These are phyloP conservation scores for Thysanoteuthis rhombus DNA, from an alignment of 2,888 invertebrate genomes.

Conservation along the genomic window DNA sequence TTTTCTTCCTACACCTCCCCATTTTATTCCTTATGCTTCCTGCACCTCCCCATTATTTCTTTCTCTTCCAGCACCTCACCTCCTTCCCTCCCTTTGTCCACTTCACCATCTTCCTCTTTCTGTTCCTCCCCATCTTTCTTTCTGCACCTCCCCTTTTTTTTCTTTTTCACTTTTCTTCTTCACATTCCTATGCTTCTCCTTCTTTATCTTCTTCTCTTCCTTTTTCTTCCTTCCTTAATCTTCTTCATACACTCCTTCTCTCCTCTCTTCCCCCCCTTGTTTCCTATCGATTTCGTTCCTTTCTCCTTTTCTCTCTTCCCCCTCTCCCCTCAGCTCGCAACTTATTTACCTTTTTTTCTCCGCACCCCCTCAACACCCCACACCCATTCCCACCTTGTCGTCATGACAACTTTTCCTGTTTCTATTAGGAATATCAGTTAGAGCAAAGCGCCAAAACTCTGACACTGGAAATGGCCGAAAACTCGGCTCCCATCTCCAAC, in stretches of 20 bases:
- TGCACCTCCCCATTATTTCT: not conserved
- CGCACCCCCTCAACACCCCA: not conserved
- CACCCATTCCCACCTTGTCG: not conserved
- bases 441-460: constrained; percentile 12
- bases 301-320: not conserved
- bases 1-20: accelerated
- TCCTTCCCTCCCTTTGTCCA: too few relatives aligned
- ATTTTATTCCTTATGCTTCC: not conserved
- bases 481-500: not conserved
- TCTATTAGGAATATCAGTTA: constrained; percentile 12
- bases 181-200: not conserved
- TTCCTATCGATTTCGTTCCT: not conserved
- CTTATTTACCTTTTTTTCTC: not conserved
- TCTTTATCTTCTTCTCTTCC: not conserved
- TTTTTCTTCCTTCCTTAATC: not conserved
- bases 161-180: not conserved
- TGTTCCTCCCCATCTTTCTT: not conserved
- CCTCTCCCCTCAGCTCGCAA: too few relatives aligned
- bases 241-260: not conserved
- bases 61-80: too few relatives aligned
- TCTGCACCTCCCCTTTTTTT: not conserved
- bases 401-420: not conserved
- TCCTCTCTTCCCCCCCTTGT: not conserved
- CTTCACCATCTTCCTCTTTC: too few relatives aligned
- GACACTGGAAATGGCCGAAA: not conserved